A percentile compares a stretch with the other conserved stretches of the same genome.
phyloP scores from a whole-genome alignment of 2,113 vertebrate genomes.

The Oryzias woworae region DNA sequence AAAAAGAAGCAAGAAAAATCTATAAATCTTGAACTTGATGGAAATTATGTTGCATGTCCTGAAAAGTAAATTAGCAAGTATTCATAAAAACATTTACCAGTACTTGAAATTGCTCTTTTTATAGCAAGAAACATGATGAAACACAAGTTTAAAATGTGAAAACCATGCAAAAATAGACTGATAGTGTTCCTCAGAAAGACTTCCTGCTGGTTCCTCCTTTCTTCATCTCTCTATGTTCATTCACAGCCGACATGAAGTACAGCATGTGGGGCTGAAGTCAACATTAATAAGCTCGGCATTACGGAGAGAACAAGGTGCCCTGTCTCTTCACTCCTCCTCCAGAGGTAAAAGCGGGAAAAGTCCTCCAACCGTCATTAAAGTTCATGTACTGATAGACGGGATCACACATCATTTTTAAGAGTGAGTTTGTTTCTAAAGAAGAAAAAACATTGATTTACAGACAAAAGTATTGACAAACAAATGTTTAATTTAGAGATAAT shows the following conservation, averaged over 20 bases:
- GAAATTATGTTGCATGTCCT: no score
- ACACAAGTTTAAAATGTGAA: background rate
- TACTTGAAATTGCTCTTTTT: no score
- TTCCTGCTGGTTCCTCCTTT: background rate
- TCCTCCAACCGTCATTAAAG: background rate
- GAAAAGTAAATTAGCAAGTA: no score
- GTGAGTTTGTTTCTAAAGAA: no score
- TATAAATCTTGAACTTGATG: no score
- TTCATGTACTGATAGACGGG: background rate
- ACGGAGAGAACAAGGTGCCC: constrained; percentile 16
- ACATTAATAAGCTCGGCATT: constrained; percentile 9
- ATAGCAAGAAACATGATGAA: background rate
- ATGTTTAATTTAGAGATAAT: no score
- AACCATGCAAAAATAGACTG: background rate
- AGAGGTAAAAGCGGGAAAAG: constrained; percentile 2
- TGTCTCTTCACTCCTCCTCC: background rate
- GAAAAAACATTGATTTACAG: no score
- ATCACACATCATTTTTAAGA: no score
- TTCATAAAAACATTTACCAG: no score
- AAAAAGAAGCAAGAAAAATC: no score
- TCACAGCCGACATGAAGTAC: background rate
- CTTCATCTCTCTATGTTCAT: background rate
- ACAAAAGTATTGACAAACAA: no score
- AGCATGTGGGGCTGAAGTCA: constrained; percentile 8
- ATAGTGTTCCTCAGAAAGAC: background rate